Percentiles rank a stretch among this genome's conserved stretches.
Conservation (phyloP, 2,888 invertebrate genomes). For the Tineola bisselliella region DNA sequence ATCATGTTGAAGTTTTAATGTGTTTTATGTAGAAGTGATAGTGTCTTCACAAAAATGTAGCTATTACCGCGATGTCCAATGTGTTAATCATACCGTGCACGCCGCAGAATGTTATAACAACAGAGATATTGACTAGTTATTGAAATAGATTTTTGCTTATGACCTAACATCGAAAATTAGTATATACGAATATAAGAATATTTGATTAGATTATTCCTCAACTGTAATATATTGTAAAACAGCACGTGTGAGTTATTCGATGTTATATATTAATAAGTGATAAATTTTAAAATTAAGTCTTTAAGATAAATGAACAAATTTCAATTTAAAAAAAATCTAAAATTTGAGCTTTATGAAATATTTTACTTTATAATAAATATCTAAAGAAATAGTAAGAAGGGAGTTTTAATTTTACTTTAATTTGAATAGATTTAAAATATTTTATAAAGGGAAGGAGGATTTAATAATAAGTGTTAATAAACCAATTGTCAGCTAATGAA, state of each 20-base stretch:
- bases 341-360: no score
- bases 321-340: no score
- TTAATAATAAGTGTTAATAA: background rate
- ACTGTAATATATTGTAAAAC: background rate
- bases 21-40: conserved; percentile 18
- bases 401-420: no score
- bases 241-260: background rate
- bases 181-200: background rate
- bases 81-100: background rate
- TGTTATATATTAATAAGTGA: background rate
- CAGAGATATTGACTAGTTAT: background rate
- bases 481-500: background rate
- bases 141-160: conserved; percentile 10
- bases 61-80: background rate
- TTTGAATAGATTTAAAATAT: no score
- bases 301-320: background rate
- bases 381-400: no score
- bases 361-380: no score
- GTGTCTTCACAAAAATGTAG: conserved; percentile 8
- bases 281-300: background rate
- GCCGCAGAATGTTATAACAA: background rate
- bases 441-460: no score
- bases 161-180: conserved; percentile 9
- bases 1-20: conserved; percentile 57
- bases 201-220: background rate